Conservation (phyloP, 2,888 invertebrate species). For the Nipponacmea schrenckii region DNA sequence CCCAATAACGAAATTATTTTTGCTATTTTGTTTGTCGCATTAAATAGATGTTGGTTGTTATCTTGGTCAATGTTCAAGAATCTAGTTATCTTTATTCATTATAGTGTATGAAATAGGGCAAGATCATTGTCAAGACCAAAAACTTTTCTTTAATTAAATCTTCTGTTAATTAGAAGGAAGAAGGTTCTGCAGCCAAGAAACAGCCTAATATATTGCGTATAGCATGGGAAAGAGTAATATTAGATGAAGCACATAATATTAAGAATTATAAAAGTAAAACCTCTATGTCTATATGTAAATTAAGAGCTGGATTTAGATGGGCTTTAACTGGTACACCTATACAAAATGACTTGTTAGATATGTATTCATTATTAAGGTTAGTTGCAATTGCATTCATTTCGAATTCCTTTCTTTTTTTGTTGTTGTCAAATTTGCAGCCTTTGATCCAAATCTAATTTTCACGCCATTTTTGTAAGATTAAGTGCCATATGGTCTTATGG, state of each 20-base stretch:
- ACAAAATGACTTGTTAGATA: constrained; percentile 87
- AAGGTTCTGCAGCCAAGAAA: constrained; percentile 9
- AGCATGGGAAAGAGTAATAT: constrained; percentile 85
- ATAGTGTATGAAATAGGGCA: no score
- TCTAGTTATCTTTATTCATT: no score
- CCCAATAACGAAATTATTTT: no score
- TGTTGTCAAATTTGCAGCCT: no score
- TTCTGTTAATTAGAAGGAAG: neutral
- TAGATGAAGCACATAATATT: constrained; percentile 94
- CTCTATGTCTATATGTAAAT: constrained; percentile 77
- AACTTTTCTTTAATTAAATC: no score
- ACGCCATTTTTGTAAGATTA: no score
- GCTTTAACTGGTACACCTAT: constrained; percentile 94
- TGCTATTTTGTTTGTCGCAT: no score
- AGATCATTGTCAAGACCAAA: no score
- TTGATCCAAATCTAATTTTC: no score
- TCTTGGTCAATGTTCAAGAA: no score
- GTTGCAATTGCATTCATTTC: neutral
- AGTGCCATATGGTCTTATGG: no score
- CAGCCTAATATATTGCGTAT: constrained; percentile 73
- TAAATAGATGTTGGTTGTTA: no score
- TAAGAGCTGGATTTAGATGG: constrained; percentile 79
- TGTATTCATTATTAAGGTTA: constrained; percentile 69
- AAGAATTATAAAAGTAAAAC: constrained; percentile 86
- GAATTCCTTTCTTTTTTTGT: neutral